These are phyloP conservation scores for Caerostris darwini DNA, from an alignment of 1,140 invertebrate genomes.

Conservation along the genomic window DNA sequence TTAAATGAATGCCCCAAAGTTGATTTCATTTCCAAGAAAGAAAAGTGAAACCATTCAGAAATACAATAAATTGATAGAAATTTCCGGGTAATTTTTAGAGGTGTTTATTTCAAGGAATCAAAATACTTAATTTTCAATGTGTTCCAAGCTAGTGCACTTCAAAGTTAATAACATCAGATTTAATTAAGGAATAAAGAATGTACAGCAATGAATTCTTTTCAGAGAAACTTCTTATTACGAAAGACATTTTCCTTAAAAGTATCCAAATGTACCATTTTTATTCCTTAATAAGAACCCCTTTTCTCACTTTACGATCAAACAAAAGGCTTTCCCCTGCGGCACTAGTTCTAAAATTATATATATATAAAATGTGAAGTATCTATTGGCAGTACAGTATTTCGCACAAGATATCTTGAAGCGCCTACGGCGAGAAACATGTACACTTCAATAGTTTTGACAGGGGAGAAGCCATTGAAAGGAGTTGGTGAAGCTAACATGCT, in stretches of 20 bases:
- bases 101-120: not conserved
- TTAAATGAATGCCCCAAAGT: no score
- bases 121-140: not conserved
- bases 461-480: not conserved
- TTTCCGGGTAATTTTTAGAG: not conserved
- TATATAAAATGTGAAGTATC: not conserved
- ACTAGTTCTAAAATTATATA: not conserved
- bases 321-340: not conserved
- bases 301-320: not conserved
- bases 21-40: not conserved
- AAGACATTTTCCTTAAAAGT: not conserved
- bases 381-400: not conserved
- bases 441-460: slow-evolving; percentile 30
- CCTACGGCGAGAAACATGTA: slow-evolving; percentile 5
- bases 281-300: not conserved
- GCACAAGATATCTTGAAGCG: slow-evolving; percentile 10
- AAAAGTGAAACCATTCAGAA: not conserved
- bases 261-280: not conserved
- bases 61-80: not conserved
- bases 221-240: not conserved
- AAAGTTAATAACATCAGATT: not conserved
- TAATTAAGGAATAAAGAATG: not conserved
- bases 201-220: not conserved
- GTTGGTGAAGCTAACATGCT: not conserved
- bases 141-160: not conserved